These are phyloP conservation scores for Drosophila monieri DNA, from an alignment of 2,888 invertebrate genomes.

Conservation along the genomic window DNA sequence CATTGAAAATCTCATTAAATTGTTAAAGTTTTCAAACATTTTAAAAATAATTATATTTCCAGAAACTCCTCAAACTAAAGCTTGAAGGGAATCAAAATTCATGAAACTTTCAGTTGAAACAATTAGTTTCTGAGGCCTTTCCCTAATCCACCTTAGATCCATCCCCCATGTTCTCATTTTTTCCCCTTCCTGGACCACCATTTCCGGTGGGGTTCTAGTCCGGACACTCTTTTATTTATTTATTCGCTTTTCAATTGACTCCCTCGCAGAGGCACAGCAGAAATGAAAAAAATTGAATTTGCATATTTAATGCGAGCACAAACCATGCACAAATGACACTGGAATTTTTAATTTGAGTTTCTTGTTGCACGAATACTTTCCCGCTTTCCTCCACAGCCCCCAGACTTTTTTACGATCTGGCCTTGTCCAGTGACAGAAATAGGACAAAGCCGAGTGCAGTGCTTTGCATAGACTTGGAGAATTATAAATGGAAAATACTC, in stretches of 20 bases:
- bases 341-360: conserved; percentile 62
- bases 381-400: conserved; percentile 31
- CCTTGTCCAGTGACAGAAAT: conserved; percentile 16
- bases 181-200: conserved; percentile 32
- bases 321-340: conserved; percentile 54
- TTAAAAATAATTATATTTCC: not conserved
- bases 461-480: conserved; percentile 25
- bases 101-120: not conserved
- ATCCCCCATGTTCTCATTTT: conserved; percentile 5
- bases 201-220: conserved; percentile 35
- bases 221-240: conserved; percentile 45
- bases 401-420: conserved; percentile 12
- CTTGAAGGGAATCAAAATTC: not conserved
- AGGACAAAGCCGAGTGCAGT: conserved; percentile 26
- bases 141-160: not conserved
- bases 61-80: not conserved
- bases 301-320: conserved; percentile 70
- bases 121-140: conserved; percentile 15
- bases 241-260: conserved; percentile 57
- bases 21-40: not conserved
- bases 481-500: conserved; percentile 30
- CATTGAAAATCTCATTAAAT: not conserved
- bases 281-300: conserved; percentile 51
- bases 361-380: conserved; percentile 40
- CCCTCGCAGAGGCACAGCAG: conserved; percentile 24